Evolutionary conservation across 2,888 invertebrate genomes (phyloP).

Genomic region (Campoplex nolae): DNA sequence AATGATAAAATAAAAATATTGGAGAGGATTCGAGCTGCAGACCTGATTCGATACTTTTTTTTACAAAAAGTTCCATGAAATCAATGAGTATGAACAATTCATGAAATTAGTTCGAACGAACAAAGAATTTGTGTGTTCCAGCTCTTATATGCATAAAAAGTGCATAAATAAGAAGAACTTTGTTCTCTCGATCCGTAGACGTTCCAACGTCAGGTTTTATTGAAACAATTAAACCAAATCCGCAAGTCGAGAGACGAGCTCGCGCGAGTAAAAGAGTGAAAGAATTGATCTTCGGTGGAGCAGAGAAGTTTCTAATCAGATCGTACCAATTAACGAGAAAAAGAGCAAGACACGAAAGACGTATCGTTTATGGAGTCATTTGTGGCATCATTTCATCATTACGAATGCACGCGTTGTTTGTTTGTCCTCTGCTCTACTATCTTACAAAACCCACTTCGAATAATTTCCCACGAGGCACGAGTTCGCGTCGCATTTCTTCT

Average conservation of each 20-base stretch:
- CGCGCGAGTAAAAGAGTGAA: not conserved
- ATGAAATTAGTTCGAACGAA: no score
- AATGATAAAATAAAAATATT: no score
- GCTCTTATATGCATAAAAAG: not conserved
- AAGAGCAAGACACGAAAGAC: slow-evolving; percentile 23
- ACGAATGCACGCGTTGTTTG: not conserved
- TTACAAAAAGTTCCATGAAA: no score
- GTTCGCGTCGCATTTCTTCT: not conserved
- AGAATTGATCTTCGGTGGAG: not conserved
- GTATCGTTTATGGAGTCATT: slow-evolving; percentile 33
- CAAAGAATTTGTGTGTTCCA: no score
- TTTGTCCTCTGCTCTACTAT: not conserved
- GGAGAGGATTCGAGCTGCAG: no score
- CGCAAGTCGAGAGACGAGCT: not conserved
- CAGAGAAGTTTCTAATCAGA: not conserved
- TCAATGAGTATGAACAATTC: no score
- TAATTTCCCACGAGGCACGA: no score
- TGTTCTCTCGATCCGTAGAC: slow-evolving; percentile 10
- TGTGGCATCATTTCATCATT: slow-evolving; percentile 30
- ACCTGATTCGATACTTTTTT: no score
- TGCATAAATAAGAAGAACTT: slow-evolving; percentile 26
- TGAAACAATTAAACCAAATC: not conserved
- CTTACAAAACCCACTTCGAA: not conserved
- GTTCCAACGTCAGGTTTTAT: slow-evolving; percentile 14
- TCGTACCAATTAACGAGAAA: slow-evolving; percentile 49